Evolutionary conservation across 35 echinoderm and acorn worm species (phyloP).

Genomic region (Strongylocentrotus purpuratus): DNA sequence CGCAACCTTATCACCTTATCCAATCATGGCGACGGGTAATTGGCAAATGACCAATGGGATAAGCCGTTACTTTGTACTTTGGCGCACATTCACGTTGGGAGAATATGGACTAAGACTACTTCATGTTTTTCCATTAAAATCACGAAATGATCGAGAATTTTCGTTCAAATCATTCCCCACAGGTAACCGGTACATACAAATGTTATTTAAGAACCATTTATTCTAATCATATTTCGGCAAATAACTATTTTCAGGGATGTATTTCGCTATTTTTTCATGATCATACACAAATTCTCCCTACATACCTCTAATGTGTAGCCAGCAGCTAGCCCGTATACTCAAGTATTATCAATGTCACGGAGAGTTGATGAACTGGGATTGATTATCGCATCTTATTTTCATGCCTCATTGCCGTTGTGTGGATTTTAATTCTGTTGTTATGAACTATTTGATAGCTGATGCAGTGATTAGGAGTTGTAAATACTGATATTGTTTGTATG

Average conservation of each 20-base stretch:
- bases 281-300: constrained; percentile 22
- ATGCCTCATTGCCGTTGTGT: constrained; percentile 70
- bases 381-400: constrained; percentile 69
- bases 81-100: not conserved
- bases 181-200: not conserved
- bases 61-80: constrained; percentile 28
- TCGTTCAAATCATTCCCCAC: not conserved
- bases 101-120: not conserved
- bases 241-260: not conserved
- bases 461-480: not conserved
- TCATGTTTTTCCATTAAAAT: not conserved
- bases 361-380: constrained; percentile 54
- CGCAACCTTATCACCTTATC: constrained; percentile 54
- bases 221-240: not conserved
- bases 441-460: not conserved
- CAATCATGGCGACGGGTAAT: constrained; percentile 43
- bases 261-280: not conserved
- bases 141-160: not conserved
- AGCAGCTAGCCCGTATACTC: constrained; percentile 5
- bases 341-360: constrained; percentile 38
- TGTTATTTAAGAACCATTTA: not conserved
- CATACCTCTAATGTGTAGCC: not conserved
- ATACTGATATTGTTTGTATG: not conserved
- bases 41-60: constrained; percentile 50
- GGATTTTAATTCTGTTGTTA: constrained; percentile 5